Conservation (phyloP, 2,888 invertebrate genomes). For the Campaea margaritaria region DNA sequence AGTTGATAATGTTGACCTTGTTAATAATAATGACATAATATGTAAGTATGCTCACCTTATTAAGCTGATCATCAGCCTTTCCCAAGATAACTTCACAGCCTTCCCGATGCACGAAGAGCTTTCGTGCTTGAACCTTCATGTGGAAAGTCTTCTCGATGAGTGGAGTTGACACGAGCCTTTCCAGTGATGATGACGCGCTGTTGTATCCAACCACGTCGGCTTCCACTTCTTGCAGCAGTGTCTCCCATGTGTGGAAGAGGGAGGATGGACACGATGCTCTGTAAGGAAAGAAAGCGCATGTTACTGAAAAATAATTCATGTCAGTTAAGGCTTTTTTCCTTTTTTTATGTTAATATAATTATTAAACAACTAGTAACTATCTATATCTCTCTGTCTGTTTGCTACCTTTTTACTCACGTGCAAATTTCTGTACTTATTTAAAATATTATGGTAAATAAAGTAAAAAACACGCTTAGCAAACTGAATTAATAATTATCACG, state of each 20-base stretch:
- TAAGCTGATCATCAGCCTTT: conserved; percentile 89
- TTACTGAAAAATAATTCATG: neutral
- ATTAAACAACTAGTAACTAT: no score
- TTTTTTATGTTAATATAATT: no score
- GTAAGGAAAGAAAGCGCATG: conserved; percentile 44
- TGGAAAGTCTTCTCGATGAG: conserved; percentile 95
- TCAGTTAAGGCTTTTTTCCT: no score
- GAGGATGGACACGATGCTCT: conserved; percentile 91
- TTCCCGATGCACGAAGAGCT: conserved; percentile 95
- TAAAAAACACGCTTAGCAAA: no score
- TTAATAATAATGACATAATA: no score
- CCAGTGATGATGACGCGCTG: conserved; percentile 92
- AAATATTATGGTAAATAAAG: no score
- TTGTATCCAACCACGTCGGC: conserved; percentile 94
- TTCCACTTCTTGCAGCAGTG: conserved; percentile 95
- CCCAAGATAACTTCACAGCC: conserved; percentile 94
- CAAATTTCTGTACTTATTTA: no score
- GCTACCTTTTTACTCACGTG: no score
- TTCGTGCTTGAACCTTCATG: conserved; percentile 95
- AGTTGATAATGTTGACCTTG: no score
- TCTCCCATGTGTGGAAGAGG: conserved; percentile 96
- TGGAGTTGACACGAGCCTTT: conserved; percentile 91
- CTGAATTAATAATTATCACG: no score
- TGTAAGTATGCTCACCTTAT: conserved; percentile 63
- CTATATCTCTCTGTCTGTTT: no score